These are phyloP conservation scores for Scaptomyza caliginosa DNA, from an alignment of 2,888 invertebrate genomes.

Conservation along the genomic window DNA sequence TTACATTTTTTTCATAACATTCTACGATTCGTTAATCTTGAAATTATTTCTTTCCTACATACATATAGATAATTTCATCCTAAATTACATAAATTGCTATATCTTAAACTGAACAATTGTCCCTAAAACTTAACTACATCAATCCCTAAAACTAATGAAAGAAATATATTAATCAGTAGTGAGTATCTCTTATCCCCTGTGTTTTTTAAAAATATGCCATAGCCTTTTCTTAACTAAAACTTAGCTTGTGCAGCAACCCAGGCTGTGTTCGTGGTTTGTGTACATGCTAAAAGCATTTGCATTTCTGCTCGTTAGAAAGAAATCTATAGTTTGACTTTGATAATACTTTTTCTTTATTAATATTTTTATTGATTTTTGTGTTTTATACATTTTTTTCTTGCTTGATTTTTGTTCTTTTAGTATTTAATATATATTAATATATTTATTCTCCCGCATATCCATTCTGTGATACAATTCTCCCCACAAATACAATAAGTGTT, in stretches of 20 bases:
- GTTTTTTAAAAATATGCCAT: background rate
- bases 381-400: constrained; percentile 70
- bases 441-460: constrained; percentile 71
- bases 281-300: background rate
- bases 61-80: too few species aligned
- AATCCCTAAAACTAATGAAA: too few species aligned
- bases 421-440: constrained; percentile 62
- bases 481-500: constrained; percentile 68
- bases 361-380: constrained; percentile 69
- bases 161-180: too few species aligned
- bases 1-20: background rate
- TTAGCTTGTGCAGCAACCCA: background rate
- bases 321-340: constrained; percentile 37
- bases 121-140: too few species aligned
- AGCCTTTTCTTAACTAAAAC: too few species aligned
- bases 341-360: constrained; percentile 77
- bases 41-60: too few species aligned
- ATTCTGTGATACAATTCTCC: constrained; percentile 67
- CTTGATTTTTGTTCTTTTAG: constrained; percentile 31
- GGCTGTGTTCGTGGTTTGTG: too few species aligned
- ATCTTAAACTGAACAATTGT: too few species aligned
- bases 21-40: background rate
- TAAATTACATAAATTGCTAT: too few species aligned
- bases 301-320: background rate
- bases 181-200: background rate